Base-by-base conservation (phyloP, 2,888 invertebrate genomes). In the Chloromyia formosa region DNA sequence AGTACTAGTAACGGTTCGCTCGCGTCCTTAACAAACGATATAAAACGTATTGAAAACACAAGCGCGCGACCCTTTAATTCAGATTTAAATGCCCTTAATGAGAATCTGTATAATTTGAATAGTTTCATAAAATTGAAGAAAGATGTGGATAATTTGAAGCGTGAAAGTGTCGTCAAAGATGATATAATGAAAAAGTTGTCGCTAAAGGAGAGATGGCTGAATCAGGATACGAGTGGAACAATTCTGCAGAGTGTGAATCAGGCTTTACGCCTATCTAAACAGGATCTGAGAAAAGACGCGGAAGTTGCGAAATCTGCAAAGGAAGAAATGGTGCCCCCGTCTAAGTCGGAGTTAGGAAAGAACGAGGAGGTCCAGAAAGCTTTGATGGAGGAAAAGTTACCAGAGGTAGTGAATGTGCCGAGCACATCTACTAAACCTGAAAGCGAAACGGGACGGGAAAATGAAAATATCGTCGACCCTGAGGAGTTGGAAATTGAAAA, bases 201-300 rank as follows among this genome's bases (percentile, higher is more conserved):
- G 0, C 79, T 86, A 14, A 86, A 86, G 74, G 85, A 86, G 71
- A 83, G 86, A 77, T 86, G 86, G 86, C 76, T 86, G 62, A 82
- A 84, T 4, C 82, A 84, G 72, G 64, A 74, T 35, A 74, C 23
- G 14, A 53, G 74, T 45, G 53, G 23, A 5, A 60, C 60, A 5
- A 58, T 53, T 49, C 40, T 74, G 16, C n/a, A 74, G 9, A 74
- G 56, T 42, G 62, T 66, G 10, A 56, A 71, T 16, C 58, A 56
- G 80, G 80, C 74, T 81, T 81, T 77, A 79, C 79, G 0, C 77
- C 74, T 14, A 60, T 66, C 66, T 4, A 76, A 77, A 61, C 72
- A 74, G 20, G 75, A 77, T 72, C 71, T 77, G 58, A 75, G 75
- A 61, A 45, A 75, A 74, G 62, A 74, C 45, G 20, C 73, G 20